phyloP scores from a whole-genome alignment of 2,888 invertebrate genomes.

The Tenthredo scrophulariae region DNA sequence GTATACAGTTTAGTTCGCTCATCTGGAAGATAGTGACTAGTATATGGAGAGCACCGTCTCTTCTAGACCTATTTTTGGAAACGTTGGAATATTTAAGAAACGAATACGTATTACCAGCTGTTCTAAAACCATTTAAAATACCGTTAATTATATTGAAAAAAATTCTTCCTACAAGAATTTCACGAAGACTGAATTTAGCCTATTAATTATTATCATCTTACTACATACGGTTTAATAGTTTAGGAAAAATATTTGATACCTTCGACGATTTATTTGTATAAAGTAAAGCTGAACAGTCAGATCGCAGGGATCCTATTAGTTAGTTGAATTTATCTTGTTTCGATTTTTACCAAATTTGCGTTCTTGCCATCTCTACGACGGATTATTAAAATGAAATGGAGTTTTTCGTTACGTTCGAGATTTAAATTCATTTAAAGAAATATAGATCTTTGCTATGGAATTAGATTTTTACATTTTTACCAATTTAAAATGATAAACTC shows the following conservation, averaged over 20 bases:
- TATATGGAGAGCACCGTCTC: conserved; percentile 69
- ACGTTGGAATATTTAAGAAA: conserved; percentile 65
- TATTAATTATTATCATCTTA: background rate
- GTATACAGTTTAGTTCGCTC: conserved; percentile 65
- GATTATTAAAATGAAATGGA: too few species aligned
- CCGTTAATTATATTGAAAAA: conserved; percentile 67
- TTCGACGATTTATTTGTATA: background rate
- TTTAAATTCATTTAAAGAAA: background rate
- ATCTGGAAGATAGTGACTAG: conserved; percentile 71
- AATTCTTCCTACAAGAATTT: conserved; percentile 60
- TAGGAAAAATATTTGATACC: background rate
- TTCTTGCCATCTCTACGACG: background rate
- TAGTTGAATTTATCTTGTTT: background rate
- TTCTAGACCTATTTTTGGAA: conserved; percentile 64
- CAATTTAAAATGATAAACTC: background rate
- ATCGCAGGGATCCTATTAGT: background rate
- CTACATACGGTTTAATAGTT: background rate
- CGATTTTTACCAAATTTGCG: background rate
- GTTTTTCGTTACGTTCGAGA: background rate
- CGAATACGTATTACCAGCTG: conserved; percentile 64
- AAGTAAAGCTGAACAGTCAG: background rate
- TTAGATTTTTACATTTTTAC: background rate
- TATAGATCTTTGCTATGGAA: background rate
- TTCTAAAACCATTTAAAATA: conserved; percentile 67
- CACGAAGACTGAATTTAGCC: conserved; percentile 19